Percentiles rank a stretch among this genome's conserved stretches.
phyloP scores from a whole-genome alignment of 2,888 invertebrate species.

The Campoletis raptor region DNA sequence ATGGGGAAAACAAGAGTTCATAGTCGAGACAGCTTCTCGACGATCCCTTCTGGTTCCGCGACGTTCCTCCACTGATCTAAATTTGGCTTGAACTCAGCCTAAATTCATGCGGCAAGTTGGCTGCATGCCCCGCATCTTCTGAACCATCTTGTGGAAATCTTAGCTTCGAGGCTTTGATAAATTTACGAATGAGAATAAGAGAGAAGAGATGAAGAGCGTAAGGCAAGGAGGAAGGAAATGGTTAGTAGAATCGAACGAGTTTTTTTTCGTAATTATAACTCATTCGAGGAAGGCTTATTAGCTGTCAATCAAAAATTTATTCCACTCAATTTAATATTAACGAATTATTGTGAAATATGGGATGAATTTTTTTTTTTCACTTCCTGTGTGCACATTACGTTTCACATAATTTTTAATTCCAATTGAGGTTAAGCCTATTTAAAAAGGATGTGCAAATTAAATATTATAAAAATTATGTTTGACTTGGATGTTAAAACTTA shows the following conservation, averaged over 20 bases:
- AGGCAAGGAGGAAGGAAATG: background rate
- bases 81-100: conserved; percentile 78
- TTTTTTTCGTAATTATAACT: background rate
- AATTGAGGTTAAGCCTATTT: background rate
- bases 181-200: conserved; percentile 5
- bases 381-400: no score
- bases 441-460: background rate
- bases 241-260: background rate
- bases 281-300: background rate
- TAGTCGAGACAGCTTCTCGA: conserved; percentile 52
- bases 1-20: conserved; percentile 47
- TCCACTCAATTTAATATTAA: background rate
- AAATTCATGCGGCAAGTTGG: conserved; percentile 76
- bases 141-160: conserved; percentile 59
- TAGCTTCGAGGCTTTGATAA: conserved; percentile 31
- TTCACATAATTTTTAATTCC: background rate
- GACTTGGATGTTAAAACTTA: background rate
- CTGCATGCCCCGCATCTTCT: conserved; percentile 61
- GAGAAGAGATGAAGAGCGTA: background rate
- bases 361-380: no score
- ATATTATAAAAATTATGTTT: background rate
- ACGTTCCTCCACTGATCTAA: conserved; percentile 79
- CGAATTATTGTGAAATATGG: no score
- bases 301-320: background rate
- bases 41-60: conserved; percentile 66